Percentiles rank a stretch among this genome's conserved stretches.
Evolutionary conservation across 2,797 vertebrate genomes (phyloP).

Genomic region (Hipposideros larvatus): DNA sequence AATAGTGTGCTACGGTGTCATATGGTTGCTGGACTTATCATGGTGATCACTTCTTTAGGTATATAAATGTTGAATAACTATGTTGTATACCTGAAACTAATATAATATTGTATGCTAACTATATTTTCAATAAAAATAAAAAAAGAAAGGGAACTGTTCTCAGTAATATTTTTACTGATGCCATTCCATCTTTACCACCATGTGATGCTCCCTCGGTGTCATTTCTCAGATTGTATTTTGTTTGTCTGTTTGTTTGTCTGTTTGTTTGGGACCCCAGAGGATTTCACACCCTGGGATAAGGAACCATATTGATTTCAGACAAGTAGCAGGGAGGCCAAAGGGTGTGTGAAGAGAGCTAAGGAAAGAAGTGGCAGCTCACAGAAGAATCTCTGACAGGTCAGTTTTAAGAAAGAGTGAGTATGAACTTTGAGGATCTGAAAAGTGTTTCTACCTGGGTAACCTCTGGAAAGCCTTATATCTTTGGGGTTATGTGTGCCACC

Average conservation of each 20-base stretch:
- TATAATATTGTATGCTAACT: too few relatives aligned
- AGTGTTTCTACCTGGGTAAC: background rate
- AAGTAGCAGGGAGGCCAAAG: background rate
- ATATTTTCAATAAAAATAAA: too few relatives aligned
- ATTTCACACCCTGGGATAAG: background rate
- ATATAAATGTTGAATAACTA: too few relatives aligned
- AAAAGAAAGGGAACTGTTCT: background rate
- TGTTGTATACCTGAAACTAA: too few relatives aligned
- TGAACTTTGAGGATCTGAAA: background rate
- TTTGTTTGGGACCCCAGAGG: background rate
- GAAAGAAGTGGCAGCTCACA: background rate
- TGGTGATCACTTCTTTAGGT: too few relatives aligned
- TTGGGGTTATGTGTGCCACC: background rate
- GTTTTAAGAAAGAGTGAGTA: background rate
- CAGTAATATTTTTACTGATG: background rate
- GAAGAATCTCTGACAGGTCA: background rate
- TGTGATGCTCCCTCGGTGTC: background rate
- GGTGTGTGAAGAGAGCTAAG: background rate
- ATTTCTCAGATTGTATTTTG: background rate
- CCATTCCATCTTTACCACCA: background rate
- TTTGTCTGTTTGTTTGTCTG: background rate
- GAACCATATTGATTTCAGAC: background rate
- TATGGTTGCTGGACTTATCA: too few relatives aligned
- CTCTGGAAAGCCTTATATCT: background rate
- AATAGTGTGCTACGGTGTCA: too few relatives aligned